These are phyloP conservation scores for Lanius ludovicianus DNA, from an alignment of 2,113 vertebrate species.

Conservation along the genomic window DNA sequence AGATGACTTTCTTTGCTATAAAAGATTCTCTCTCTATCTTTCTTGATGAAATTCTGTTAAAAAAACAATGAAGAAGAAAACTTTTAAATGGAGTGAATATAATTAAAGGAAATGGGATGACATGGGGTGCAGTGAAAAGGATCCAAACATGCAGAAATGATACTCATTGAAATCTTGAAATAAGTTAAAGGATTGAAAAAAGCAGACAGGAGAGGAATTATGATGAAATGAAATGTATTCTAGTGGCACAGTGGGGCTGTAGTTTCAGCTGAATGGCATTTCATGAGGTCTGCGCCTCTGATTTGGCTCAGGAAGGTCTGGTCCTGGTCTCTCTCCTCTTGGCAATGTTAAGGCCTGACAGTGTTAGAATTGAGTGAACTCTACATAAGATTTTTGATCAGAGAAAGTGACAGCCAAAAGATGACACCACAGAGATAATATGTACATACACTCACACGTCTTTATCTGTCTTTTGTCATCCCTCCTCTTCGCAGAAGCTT, in stretches of 20 bases:
- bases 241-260: background rate
- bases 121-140: background rate
- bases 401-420: background rate
- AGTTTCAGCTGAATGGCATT: background rate
- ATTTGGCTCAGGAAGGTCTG: background rate
- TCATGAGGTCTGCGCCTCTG: background rate
- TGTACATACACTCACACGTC: background rate
- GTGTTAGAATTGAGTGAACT: background rate
- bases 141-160: background rate
- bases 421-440: background rate
- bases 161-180: background rate
- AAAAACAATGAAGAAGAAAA: background rate
- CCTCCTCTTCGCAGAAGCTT: background rate
- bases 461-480: background rate
- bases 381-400: background rate
- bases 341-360: no score
- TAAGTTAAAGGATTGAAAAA: background rate
- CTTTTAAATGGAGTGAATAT: background rate
- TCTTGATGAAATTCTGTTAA: background rate
- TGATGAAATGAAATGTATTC: background rate
- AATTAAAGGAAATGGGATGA: background rate
- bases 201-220: background rate
- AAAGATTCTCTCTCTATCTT: background rate
- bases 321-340: background rate
- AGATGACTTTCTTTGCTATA: background rate